Evolutionary conservation across 2,888 invertebrate species (phyloP).

Genomic region (Nymphalis polychloros): DNA sequence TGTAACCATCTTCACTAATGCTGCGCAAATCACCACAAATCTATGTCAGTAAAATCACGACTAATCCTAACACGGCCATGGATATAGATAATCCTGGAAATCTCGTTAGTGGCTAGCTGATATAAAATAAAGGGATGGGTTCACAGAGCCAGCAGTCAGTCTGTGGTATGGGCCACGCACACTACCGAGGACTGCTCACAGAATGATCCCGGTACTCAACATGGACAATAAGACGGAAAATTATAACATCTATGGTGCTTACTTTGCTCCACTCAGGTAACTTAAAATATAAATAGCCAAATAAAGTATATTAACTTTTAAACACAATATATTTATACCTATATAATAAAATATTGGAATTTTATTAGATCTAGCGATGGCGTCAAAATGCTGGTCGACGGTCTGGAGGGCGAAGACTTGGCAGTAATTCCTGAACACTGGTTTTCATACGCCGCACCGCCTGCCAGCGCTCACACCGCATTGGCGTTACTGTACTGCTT

Average conservation of each 20-base stretch:
- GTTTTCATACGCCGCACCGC: slow-evolving; percentile 90
- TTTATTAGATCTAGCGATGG: slow-evolving; percentile 54
- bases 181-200: slow-evolving; percentile 79
- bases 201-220: slow-evolving; percentile 44
- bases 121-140: slow-evolving; percentile 59
- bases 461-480: slow-evolving; percentile 90
- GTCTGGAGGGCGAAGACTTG: slow-evolving; percentile 88
- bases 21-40: slow-evolving; percentile 60
- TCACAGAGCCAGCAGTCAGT: slow-evolving; percentile 68
- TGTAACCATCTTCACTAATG: slow-evolving; percentile 39
- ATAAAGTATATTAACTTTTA: no score
- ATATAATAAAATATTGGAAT: not conserved
- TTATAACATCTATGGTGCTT: slow-evolving; percentile 63
- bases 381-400: slow-evolving; percentile 85
- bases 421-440: slow-evolving; percentile 91
- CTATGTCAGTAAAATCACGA: slow-evolving; percentile 64
- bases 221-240: slow-evolving; percentile 69
- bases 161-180: slow-evolving; percentile 66
- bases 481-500: slow-evolving; percentile 89
- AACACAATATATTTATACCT: no score
- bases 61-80: slow-evolving; percentile 74
- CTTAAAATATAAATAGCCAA: not conserved
- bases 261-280: slow-evolving; percentile 72
- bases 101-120: slow-evolving; percentile 62
- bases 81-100: slow-evolving; percentile 66